Evolutionary conservation across 2,888 invertebrate genomes (phyloP).

Genomic region (Yponomeuta plumbellus): DNA sequence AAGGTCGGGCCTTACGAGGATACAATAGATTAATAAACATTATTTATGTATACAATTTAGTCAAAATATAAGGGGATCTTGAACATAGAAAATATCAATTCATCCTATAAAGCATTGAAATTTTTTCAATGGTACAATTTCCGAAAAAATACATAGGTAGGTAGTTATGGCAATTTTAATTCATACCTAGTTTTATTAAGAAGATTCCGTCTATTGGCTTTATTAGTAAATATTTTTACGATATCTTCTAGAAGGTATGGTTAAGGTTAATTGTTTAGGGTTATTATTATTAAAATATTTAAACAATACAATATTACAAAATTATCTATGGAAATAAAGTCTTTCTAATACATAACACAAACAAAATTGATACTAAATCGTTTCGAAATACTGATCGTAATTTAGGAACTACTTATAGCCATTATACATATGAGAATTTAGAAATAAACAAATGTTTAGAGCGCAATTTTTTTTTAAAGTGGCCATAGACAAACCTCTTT

Average conservation of each 20-base stretch:
- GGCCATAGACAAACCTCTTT: conserved; percentile 70
- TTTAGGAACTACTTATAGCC: conserved; percentile 71
- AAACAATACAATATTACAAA: background rate
- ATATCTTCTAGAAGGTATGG: background rate
- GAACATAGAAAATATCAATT: no score
- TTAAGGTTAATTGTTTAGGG: background rate
- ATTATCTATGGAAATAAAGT: conserved; percentile 36
- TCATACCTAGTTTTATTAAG: no score
- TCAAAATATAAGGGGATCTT: no score
- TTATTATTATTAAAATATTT: background rate
- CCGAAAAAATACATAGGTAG: no score
- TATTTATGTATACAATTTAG: no score
- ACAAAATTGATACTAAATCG: conserved; percentile 32
- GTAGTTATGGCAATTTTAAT: no score
- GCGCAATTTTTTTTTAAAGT: conserved; percentile 23
- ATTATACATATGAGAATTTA: conserved; percentile 31
- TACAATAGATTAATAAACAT: no score
- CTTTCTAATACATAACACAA: conserved; percentile 14
- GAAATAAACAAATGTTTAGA: conserved; percentile 29
- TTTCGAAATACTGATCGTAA: conserved; percentile 69
- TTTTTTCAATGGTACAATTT: no score
- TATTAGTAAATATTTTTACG: no score
- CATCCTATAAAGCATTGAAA: no score
- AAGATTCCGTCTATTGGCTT: no score
- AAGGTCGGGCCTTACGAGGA: no score